Evolutionary conservation across 2,888 invertebrate species (phyloP), one percentile per base, ranked within the genome.

Genomic region (Operophtera brumata): DNA sequence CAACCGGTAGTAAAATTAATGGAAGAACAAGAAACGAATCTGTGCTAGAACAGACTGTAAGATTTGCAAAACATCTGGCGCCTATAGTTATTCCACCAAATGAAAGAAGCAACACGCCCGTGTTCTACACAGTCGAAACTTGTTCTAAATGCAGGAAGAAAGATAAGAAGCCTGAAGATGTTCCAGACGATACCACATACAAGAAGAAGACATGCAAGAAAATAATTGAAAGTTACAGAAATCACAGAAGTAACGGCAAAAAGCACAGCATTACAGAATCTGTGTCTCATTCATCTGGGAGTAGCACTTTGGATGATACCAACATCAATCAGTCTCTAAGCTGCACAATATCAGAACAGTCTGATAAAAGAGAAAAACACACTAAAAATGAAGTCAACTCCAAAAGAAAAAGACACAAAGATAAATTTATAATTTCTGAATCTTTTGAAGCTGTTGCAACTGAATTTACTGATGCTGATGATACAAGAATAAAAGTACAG

Each of bases 361-460:
- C 83, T 0, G 85, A 82, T 35, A 77, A 73, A 32, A 47, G 35
- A 54, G 57, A 59, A 40, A 84, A 80, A 64, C 59, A 61, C 54
- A 57, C 62, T 1, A 83, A 72, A 59, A 73, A 69, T 46, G 67
- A 67, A 20, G 69, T 68, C 28, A 70, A 66, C 52, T 64, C 62
- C 8, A 67, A 67, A 48, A 67, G 61, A 51, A 70, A 64, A 46
- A 39, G 11, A 32, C 54, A 55, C 37, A 66, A 63, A 12, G 67
- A 65, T 53, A 81, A 79, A 45, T 54, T 80, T 30, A 50, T 69
- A 14, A 59, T 80, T 44, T 85, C 86, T 0, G 82, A 84, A 59
- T 84, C 86, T 6, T 81, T 88, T 52, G 83, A 86, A 68, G 86
- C 82, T 26, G 57, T 87, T 14, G 84, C 85, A 1, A 77, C 78